Conservation (phyloP, 2,113 vertebrate genomes). For the Tonatia bakeri region DNA sequence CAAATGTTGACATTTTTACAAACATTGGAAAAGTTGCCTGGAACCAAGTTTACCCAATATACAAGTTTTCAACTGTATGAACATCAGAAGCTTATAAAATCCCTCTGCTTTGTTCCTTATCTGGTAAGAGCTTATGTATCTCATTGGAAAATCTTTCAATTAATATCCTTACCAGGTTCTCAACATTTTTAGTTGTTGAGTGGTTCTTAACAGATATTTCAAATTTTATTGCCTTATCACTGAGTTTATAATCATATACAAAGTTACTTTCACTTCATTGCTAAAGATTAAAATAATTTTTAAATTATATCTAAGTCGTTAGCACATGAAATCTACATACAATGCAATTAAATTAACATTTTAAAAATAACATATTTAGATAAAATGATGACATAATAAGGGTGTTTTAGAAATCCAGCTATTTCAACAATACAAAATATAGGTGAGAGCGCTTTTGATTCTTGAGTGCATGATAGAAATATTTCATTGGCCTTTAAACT, state of each 20-base stretch:
- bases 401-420: neutral
- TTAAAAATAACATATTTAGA: neutral
- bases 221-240: neutral
- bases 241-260: neutral
- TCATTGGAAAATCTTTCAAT: neutral
- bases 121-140: neutral
- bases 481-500: neutral
- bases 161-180: neutral
- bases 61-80: neutral
- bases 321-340: neutral
- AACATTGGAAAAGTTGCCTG: neutral
- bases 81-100: neutral
- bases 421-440: neutral
- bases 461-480: neutral
- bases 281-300: neutral
- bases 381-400: neutral
- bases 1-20: neutral
- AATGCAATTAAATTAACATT: neutral
- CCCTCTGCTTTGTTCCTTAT: neutral
- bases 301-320: neutral
- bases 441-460: neutral
- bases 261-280: neutral
- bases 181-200: neutral
- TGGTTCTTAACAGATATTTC: neutral
- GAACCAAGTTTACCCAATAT: neutral